Conservation (phyloP, 2,113 vertebrate genomes). For the Actenoides hombroni region DNA sequence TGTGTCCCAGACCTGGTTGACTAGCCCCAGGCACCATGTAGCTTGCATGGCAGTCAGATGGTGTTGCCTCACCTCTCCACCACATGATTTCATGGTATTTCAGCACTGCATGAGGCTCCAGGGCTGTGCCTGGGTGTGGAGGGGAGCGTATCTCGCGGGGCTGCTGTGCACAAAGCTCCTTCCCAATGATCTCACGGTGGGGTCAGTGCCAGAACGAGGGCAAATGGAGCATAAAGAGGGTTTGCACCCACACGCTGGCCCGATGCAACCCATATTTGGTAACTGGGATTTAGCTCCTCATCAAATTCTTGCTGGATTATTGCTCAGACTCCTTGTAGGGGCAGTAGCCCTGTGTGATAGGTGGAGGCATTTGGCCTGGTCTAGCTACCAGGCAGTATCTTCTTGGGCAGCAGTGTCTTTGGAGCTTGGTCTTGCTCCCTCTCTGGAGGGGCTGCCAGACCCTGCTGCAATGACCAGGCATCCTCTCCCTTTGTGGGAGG, state of each 20-base stretch:
- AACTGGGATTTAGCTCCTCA: conserved; percentile 5
- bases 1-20: background rate
- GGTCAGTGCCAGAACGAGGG: background rate
- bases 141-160: accelerated
- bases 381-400: background rate
- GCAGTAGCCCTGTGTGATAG: background rate
- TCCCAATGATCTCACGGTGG: conserved; percentile 20
- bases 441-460: background rate
- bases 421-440: background rate
- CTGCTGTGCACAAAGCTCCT: background rate
- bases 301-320: background rate
- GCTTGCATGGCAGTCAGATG: background rate
- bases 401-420: background rate
- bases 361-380: background rate
- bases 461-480: accelerated
- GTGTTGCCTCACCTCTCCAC: background rate
- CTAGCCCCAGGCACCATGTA: accelerated
- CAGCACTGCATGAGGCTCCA: accelerated
- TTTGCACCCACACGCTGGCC: background rate
- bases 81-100: background rate
- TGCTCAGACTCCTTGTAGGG: background rate
- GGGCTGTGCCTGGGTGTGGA: background rate
- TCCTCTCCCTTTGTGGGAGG: background rate
- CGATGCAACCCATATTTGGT: background rate
- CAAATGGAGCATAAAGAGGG: background rate